Evolutionary conservation across 2,797 vertebrate genomes (phyloP).

Genomic region (Semotilus atromaculatus): DNA sequence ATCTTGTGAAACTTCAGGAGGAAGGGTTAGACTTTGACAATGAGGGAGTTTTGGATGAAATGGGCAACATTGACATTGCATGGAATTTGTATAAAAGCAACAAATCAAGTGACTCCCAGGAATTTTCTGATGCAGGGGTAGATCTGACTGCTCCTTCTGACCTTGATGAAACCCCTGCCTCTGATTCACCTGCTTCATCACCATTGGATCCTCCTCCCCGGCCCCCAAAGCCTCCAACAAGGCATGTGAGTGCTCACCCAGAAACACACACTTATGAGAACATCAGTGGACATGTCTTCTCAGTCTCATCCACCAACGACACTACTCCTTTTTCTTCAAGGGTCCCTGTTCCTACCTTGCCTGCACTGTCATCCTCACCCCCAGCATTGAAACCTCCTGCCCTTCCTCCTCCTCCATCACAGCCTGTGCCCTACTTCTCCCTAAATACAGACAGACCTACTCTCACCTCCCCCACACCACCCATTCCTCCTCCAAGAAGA

Average conservation of each 20-base stretch:
- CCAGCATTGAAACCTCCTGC: constrained; percentile 53
- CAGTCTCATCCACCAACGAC: constrained; percentile 64
- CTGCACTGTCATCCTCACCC: constrained; percentile 69
- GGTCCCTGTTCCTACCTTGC: constrained; percentile 72
- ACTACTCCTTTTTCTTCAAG: constrained; percentile 62
- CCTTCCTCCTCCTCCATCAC: constrained; percentile 74
- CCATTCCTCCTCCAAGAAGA: constrained; percentile 67
- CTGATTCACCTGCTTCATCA: constrained; percentile 77
- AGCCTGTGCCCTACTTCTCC: constrained; percentile 78
- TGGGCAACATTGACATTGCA: constrained; percentile 77
- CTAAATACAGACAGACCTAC: constrained; percentile 74
- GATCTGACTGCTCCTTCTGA: constrained; percentile 81
- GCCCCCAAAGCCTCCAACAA: constrained; percentile 80
- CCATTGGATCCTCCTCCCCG: constrained; percentile 75
- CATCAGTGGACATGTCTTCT: constrained; percentile 70
- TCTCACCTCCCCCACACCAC: constrained; percentile 67
- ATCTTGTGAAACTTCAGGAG: constrained; percentile 77
- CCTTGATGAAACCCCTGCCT: constrained; percentile 74
- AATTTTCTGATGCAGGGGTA: constrained; percentile 83
- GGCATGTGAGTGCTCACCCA: constrained; percentile 75
- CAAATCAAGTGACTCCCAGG: constrained; percentile 74
- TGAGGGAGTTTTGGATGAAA: constrained; percentile 78
- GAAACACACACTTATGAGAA: constrained; percentile 82
- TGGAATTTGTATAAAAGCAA: constrained; percentile 78
- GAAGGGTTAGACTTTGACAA: constrained; percentile 77